Conservation (phyloP, 2,888 invertebrate species). For the Hemicrepidius hirtus region DNA sequence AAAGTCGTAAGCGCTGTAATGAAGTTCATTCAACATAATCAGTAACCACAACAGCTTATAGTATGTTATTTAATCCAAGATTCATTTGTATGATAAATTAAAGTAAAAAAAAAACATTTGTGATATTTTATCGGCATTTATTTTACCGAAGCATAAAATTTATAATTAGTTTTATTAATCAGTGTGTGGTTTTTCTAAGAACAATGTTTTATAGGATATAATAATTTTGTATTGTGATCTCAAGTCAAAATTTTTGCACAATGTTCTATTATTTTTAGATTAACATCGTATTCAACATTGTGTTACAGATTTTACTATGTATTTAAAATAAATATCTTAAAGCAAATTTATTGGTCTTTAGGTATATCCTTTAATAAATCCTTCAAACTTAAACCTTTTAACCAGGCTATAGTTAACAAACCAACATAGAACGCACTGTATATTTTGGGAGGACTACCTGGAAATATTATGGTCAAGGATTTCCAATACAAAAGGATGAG, state of each 20-base stretch:
- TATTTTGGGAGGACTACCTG: too few species aligned
- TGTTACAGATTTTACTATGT: slow-evolving; percentile 69
- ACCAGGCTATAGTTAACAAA: too few species aligned
- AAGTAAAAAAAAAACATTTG: slow-evolving; percentile 51
- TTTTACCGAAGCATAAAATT: slow-evolving; percentile 44
- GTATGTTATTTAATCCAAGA: slow-evolving; percentile 37
- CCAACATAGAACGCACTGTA: too few species aligned
- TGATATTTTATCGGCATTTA: slow-evolving; percentile 60
- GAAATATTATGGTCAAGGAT: too few species aligned
- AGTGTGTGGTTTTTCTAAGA: slow-evolving; percentile 48
- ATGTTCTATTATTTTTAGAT: slow-evolving; percentile 52
- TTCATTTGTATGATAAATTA: slow-evolving; percentile 41
- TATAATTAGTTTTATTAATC: slow-evolving; percentile 32
- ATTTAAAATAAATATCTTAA: slow-evolving; percentile 69
- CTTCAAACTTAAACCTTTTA: too few species aligned
- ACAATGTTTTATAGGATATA: slow-evolving; percentile 46
- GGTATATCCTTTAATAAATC: too few species aligned
- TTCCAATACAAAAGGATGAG: too few species aligned
- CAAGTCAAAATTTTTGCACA: slow-evolving; percentile 55
- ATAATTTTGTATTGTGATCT: slow-evolving; percentile 56
- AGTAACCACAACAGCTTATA: slow-evolving; percentile 42
- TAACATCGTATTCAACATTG: slow-evolving; percentile 53
- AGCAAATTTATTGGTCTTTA: too few species aligned
- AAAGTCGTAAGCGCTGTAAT: slow-evolving; percentile 7
- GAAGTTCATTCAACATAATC: slow-evolving; percentile 33